phyloP scores from a whole-genome alignment of 2,113 vertebrate genomes.

The Coreoperca whiteheadi region DNA sequence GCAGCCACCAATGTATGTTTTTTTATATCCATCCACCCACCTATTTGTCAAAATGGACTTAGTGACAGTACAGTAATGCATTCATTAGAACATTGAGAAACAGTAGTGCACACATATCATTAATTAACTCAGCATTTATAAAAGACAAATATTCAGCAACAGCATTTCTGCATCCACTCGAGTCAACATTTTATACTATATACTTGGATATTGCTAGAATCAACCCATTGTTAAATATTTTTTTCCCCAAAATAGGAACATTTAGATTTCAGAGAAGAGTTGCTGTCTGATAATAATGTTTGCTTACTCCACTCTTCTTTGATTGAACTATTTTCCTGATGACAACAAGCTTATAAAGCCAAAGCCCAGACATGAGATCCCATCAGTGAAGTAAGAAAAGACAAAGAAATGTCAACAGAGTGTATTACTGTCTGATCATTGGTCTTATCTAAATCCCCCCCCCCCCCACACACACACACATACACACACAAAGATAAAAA shows the following conservation, averaged over 20 bases:
- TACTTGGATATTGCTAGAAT: slow-evolving; percentile 1
- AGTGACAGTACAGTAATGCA: slow-evolving; percentile 85
- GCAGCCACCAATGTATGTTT: slow-evolving; percentile 81
- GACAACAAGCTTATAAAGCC: slow-evolving; percentile 47
- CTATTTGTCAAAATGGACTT: slow-evolving; percentile 87
- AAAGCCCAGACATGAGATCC: slow-evolving; percentile 45
- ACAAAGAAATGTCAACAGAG: slow-evolving; percentile 76
- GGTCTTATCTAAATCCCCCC: slow-evolving; percentile 64
- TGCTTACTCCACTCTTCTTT: slow-evolving; percentile 84
- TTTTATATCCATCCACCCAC: slow-evolving; percentile 83
- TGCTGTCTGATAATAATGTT: slow-evolving; percentile 79
- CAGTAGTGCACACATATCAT: slow-evolving; percentile 83
- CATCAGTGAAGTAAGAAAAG: slow-evolving; percentile 64
- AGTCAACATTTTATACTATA: slow-evolving; percentile 22
- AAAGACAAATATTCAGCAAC: slow-evolving; percentile 53
- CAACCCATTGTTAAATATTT: slow-evolving; percentile 57
- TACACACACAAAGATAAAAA: slow-evolving; percentile 9
- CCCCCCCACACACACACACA: no score
- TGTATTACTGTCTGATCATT: slow-evolving; percentile 66
- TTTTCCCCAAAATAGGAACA: slow-evolving; percentile 83
- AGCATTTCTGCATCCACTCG: slow-evolving; percentile 26
- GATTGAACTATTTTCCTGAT: slow-evolving; percentile 86
- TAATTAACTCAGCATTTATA: slow-evolving; percentile 81
- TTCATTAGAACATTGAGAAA: slow-evolving; percentile 86
- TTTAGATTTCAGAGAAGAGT: slow-evolving; percentile 83